Evolutionary conservation across 2,797 vertebrate genomes (phyloP).

Genomic region (Buphagus erythrorhynchus): DNA sequence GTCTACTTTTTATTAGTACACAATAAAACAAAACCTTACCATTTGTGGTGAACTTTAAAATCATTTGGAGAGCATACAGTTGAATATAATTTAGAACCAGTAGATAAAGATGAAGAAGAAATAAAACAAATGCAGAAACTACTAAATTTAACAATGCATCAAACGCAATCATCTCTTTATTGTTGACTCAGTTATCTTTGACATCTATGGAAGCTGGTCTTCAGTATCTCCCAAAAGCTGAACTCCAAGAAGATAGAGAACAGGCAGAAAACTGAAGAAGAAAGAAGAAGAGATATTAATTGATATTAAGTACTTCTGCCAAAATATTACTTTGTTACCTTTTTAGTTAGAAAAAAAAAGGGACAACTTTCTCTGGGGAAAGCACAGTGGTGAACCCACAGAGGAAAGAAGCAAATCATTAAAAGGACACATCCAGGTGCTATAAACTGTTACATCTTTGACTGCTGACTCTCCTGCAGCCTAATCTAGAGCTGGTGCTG

Average conservation of each 20-base stretch:
- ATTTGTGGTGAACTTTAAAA: background rate
- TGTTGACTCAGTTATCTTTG: background rate
- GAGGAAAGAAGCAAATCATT: background rate
- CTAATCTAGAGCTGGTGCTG: background rate
- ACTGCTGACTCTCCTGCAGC: background rate
- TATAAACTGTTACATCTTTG: background rate
- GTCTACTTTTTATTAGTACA: background rate
- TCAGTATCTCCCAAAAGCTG: background rate
- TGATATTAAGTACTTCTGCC: background rate
- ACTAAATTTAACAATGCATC: background rate
- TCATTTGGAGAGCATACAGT: background rate
- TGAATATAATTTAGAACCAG: background rate
- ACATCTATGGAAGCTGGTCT: background rate
- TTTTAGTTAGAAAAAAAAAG: background rate
- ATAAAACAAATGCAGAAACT: background rate
- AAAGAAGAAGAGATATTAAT: background rate
- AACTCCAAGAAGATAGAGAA: background rate
- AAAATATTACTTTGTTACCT: background rate
- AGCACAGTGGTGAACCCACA: background rate
- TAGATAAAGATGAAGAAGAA: background rate
- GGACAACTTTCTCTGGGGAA: background rate
- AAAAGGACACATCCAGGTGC: background rate
- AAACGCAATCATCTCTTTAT: background rate
- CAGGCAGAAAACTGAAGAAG: background rate
- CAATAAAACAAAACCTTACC: background rate